Base-by-base conservation (phyloP, 2,888 invertebrate species). In the Pandemis cinnamomeana region DNA sequence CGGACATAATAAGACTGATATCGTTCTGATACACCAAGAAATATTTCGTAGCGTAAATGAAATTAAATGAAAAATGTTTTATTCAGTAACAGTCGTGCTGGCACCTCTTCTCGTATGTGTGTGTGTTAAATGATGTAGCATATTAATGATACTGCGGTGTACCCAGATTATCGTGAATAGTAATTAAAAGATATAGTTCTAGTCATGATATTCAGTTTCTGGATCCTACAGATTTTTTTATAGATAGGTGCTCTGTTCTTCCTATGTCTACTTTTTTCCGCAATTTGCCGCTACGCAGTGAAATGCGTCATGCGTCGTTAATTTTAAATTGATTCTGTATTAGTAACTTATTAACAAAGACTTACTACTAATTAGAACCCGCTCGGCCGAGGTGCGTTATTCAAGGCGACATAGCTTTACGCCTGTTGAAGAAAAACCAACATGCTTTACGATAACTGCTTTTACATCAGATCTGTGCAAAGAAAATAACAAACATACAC, bases 291-390 rank as follows among this genome's bases (percentile, higher is more conserved):
- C 72, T 53, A 72, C 58, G 11, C 68, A 44, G 36, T 20, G 63
- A 63, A 72, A 72, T 58, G 55, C 60, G 70, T 70, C 53, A 69
- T 73, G 73, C 73, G 73, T 73, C 69, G 70, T 73, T 73, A 73
- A 73, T 66, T 73, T 66, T 15, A 66, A 64, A 70, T 73, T 70
- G 60, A 73, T 73, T 64, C 42, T 61, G 66, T 60, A 66, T 66
- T 69, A 66, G 66, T 73, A 51, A 73, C 66, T 64, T 66, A 66
- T 70, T 44, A 51, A 61, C 73, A 42, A 46, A 53, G 36, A 60
- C 27, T 36, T 36, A 36, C 44, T 70, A 64, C 44, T 70, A 73
- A 73, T 70, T 66, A 53, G 36, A 61, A 70, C 44, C 13, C 60
- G 51, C 41, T 53, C 70, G 58, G 15, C 20, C 69, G 36, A n/a